Percentiles rank a stretch among this genome's conserved stretches.
These are phyloP conservation scores for Lathronympha strigana DNA, from an alignment of 2,888 invertebrate genomes.

Conservation along the genomic window DNA sequence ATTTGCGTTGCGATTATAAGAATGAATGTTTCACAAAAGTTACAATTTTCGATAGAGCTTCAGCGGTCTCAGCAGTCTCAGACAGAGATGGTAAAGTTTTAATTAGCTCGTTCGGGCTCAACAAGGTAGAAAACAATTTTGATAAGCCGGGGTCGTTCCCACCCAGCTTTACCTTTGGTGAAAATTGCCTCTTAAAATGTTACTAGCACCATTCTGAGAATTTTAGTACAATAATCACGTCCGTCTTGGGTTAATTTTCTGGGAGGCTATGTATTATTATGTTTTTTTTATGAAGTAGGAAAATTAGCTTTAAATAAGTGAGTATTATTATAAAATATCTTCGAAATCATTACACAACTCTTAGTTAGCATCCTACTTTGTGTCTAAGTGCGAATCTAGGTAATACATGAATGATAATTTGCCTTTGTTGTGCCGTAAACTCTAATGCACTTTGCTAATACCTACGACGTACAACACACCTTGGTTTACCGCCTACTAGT, in stretches of 20 bases:
- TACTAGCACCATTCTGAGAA: neutral
- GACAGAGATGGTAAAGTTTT: constrained; percentile 19
- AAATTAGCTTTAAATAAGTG: too few relatives aligned
- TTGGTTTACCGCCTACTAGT: neutral
- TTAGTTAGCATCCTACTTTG: too few relatives aligned
- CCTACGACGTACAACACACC: neutral
- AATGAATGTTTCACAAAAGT: constrained; percentile 22
- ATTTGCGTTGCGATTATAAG: too few relatives aligned
- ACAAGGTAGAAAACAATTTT: constrained; percentile 32
- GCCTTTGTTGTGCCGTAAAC: neutral
- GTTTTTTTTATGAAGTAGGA: too few relatives aligned
- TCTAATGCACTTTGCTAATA: neutral
- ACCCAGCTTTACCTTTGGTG: neutral
- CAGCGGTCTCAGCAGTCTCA: constrained; percentile 13
- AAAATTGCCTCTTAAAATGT: neutral
- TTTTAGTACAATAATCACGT: neutral
- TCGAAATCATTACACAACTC: too few relatives aligned
- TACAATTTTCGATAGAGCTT: constrained; percentile 22
- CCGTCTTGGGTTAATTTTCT: neutral
- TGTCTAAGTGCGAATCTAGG: too few relatives aligned
- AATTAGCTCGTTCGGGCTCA: constrained; percentile 21
- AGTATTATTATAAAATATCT: too few relatives aligned
- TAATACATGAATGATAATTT: neutral
- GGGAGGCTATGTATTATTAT: too few relatives aligned
- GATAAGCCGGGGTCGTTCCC: constrained; percentile 10